Conservation (phyloP, 2,888 invertebrate species). For the Thera obeliscata region DNA sequence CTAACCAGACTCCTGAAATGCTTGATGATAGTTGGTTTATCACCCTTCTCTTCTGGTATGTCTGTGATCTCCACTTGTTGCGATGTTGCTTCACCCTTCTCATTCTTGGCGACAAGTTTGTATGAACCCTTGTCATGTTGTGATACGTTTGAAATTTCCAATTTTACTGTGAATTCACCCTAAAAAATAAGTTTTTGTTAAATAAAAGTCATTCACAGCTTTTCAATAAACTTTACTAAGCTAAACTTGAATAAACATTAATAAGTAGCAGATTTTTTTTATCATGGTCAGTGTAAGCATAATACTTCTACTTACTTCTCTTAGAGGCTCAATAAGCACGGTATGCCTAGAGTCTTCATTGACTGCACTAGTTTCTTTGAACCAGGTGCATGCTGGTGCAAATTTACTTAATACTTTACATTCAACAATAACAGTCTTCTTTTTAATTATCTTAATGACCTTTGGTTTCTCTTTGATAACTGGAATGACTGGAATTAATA, state of each 20-base stretch:
- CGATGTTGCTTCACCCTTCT: conserved; percentile 96
- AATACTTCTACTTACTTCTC: conserved; percentile 85
- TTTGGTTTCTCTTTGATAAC: conserved; percentile 97
- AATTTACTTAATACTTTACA: conserved; percentile 97
- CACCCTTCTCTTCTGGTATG: conserved; percentile 90
- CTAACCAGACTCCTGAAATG: conserved; percentile 90
- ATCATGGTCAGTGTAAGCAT: not conserved
- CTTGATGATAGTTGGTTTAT: conserved; percentile 92
- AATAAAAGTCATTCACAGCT: not conserved
- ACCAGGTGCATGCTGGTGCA: conserved; percentile 97
- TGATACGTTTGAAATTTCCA: conserved; percentile 94
- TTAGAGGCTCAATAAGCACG: conserved; percentile 90
- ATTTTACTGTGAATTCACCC: conserved; percentile 95
- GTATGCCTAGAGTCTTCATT: conserved; percentile 90
- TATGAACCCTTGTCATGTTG: conserved; percentile 94
- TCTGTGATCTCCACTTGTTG: conserved; percentile 94
- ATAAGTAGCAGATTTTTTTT: too few relatives aligned
- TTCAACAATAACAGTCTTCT: conserved; percentile 96
- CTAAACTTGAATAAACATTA: too few relatives aligned
- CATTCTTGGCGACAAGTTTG: conserved; percentile 95
- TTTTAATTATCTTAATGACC: conserved; percentile 95
- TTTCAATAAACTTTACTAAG: not conserved
- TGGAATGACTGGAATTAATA: conserved; percentile 88
- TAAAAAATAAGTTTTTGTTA: conserved; percentile 55
- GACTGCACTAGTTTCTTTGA: conserved; percentile 92